Evolutionary conservation across 2,888 invertebrate species (phyloP), one percentile per base, ranked within the genome.

Genomic region (Mythimna impura): DNA sequence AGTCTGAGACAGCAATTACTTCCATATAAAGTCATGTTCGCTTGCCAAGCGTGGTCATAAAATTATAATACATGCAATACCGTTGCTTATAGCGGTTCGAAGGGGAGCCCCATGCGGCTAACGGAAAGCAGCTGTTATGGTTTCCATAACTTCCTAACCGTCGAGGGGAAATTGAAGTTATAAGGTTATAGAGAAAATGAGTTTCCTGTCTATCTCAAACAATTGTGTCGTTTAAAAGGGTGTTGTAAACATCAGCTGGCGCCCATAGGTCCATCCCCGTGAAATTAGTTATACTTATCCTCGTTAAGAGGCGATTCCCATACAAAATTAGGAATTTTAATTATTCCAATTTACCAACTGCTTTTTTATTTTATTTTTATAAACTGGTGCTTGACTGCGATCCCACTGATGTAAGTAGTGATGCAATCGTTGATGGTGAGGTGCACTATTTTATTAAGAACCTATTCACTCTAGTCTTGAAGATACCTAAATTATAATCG

Each of bases 51-150:
- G 54, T 58, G n/a, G 57, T 40, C 30, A 66, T 71, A 43, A 66
- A 60, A 60, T 36, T 52, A 71, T 64, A 17, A 77, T 47, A 67
- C 12, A 76, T 77, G 52, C 52, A 79, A 72, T 17, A 72, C 61
- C 60, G 82, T 65, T 52, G 22, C 30, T 36, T n/a, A 17, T 58
- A 70, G 36, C 47, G 40, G 61, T 64, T n/a, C 17, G 40, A 55
- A 47, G 61, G 65, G 60, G 65, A 62, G 20, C 50, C 6, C 12
- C n/a, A n/a, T 54, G n/a, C 54, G 34, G 30, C 54, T 36, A 67
- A 54, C 57, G 60, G 81, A 52, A 17, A 66, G 30, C 78, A 78
- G 62, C 40, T 82, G 79, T 57, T 72, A 43, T 54, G 10, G 57
- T 67, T 72, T 25, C 57, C 61, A 57, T 62, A 22, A 4, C 10